A percentile compares a stretch with the other conserved stretches of the same genome.
Conservation (phyloP, 2,888 invertebrate genomes). For the Drosophila colorata region DNA sequence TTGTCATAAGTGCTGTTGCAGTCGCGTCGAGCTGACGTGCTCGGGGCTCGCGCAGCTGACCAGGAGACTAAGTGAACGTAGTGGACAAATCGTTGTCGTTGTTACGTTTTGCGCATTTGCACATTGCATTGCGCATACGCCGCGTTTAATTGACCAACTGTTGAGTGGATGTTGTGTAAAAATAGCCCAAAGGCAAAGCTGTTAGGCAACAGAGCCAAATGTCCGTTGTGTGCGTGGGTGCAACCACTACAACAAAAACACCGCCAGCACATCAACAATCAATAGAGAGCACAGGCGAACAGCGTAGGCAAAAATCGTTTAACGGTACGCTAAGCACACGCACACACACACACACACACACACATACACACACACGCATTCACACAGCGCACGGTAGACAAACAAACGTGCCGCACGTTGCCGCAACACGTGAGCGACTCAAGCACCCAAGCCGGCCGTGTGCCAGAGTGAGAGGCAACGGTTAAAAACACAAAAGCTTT, state of each 20-base stretch:
- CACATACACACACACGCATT: too few species aligned
- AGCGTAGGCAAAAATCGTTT: constrained; percentile 27
- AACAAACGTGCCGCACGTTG: constrained; percentile 81
- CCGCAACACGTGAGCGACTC: constrained; percentile 73
- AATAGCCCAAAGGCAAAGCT: constrained; percentile 10
- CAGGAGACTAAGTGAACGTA: constrained; percentile 5
- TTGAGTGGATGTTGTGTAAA: constrained; percentile 57
- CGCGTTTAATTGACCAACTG: constrained; percentile 50
- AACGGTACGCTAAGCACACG: constrained; percentile 42
- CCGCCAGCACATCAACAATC: constrained; percentile 15
- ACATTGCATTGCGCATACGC: constrained; percentile 60
- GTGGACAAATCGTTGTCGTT: background rate
- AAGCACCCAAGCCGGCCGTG: constrained; percentile 8
- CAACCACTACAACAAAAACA: background rate
- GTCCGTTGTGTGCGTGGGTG: constrained; percentile 14
- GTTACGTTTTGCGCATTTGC: constrained; percentile 3
- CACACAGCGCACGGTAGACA: constrained; percentile 29
- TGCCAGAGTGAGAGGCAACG: constrained; percentile 26
- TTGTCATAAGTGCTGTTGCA: constrained; percentile 37
- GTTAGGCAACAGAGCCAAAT: constrained; percentile 63
- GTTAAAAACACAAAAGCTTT: constrained; percentile 23
- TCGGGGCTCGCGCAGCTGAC: constrained; percentile 24
- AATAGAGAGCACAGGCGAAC: constrained; percentile 9
- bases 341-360: constrained; percentile 14
- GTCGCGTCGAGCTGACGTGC: constrained; percentile 62